Base-by-base conservation (phyloP, 2,888 invertebrate genomes). In the Apomyelois bistriatella region DNA sequence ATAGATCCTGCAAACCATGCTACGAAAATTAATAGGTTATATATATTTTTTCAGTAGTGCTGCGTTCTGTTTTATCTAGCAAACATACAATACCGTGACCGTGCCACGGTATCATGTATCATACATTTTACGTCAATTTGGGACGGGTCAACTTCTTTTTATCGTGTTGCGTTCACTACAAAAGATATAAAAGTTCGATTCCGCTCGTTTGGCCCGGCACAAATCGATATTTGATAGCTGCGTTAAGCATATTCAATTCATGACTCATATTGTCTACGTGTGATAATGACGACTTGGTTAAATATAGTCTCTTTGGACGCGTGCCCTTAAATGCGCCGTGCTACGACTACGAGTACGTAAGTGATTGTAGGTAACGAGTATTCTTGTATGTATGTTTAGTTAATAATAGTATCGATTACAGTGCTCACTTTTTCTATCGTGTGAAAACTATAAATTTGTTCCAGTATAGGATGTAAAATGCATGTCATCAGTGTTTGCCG, bases 181-280 rank as follows among this genome's bases (percentile, higher is more conserved):
- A 28, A 30, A 13, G 30, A 30, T 28, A 30, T 13, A 43, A 28
- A 43, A 13, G 43, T 43, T 30, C 0, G 13, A 46, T 32, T 16
- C 15, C n/a, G 46, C 46, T 46, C 32, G 32, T 46, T 46, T 30
- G 13, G 32, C 32, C 30, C 3, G 8, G 7, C 13, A 15, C 38
- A 15, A 46, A 46, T 46, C 30, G 46, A 46, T 46, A 15, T 32
- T 15, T 13, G 46, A 46, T 46, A 30, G 46, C 32, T 15, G 12
- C 46, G 30, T 30, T 30, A 30, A 46, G 46, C 15, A 46, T 46
- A 46, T 46, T 46, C 15, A 5, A 46, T 46, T 46, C 46, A 32
- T 46, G 46, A 46, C 46, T 46, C 46, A 46, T n/a, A 10, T 32
- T 30, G 15, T 30, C 46, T 32, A 32, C 46, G 46, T 43, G 22